Evolutionary conservation across 2,113 vertebrate genomes (phyloP).

Genomic region (Gallinago jamesoni): DNA sequence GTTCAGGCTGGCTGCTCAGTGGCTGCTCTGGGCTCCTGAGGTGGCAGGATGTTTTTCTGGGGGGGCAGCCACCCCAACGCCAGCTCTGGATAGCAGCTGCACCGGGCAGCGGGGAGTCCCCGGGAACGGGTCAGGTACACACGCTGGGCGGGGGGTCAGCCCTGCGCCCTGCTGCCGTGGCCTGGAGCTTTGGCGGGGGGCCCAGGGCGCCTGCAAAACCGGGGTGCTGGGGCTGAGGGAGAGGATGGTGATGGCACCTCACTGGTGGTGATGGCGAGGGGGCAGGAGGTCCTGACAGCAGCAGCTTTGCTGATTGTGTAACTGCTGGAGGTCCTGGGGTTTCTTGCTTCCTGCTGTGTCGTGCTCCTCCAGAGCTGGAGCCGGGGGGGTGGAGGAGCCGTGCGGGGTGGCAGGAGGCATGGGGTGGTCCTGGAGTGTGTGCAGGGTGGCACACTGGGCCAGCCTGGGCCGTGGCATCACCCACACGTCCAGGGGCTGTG

Average conservation of each 20-base stretch:
- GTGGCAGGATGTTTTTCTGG: not conserved
- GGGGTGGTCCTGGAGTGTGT: not conserved
- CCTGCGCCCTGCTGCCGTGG: not conserved
- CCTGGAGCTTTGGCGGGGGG: not conserved
- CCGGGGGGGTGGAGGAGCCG: fast-evolving
- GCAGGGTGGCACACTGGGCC: not conserved
- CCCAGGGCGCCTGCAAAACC: fast-evolving
- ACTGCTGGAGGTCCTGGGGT: not conserved
- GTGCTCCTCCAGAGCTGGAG: not conserved
- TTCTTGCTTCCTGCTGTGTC: not conserved
- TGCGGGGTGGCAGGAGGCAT: not conserved
- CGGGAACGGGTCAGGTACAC: not conserved
- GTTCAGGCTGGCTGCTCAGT: not conserved
- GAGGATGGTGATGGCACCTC: not conserved
- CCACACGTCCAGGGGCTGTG: not conserved
- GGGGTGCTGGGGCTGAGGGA: not conserved
- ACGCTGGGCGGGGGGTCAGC: not conserved
- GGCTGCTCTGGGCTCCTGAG: not conserved
- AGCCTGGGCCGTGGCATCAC: not conserved
- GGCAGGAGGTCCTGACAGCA: not conserved
- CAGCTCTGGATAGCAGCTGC: not conserved
- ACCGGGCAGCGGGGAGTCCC: not conserved
- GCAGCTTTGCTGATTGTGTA: not conserved
- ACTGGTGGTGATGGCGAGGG: fast-evolving
- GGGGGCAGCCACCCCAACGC: not conserved